phyloP scores from a whole-genome alignment of 2,888 invertebrate genomes.

The Microctonus aethiopoides region DNA sequence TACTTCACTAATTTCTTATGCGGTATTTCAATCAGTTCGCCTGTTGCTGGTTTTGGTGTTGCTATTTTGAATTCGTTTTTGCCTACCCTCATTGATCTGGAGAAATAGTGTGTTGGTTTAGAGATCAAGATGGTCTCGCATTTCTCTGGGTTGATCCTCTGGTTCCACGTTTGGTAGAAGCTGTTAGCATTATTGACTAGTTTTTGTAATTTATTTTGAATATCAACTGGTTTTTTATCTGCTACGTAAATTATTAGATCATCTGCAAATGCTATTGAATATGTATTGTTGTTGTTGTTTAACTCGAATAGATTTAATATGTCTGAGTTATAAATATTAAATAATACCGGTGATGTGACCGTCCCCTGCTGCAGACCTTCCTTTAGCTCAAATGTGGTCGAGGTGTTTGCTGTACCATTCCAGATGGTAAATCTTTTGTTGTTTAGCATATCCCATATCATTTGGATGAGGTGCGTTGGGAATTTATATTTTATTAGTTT shows the following conservation, averaged over 20 bases:
- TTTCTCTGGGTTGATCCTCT: constrained; percentile 33
- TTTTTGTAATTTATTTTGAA: constrained; percentile 7
- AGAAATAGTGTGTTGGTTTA: not conserved
- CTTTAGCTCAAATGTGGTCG: too few relatives aligned
- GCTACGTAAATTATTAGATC: too few relatives aligned
- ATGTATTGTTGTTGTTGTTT: too few relatives aligned
- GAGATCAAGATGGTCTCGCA: constrained; percentile 36
- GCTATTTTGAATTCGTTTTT: not conserved
- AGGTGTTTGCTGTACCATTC: not conserved
- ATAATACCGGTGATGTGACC: too few relatives aligned
- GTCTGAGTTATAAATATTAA: too few relatives aligned
- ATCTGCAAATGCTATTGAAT: constrained; percentile 34
- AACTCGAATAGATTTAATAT: too few relatives aligned
- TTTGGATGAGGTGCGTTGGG: too few relatives aligned
- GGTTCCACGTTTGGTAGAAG: constrained; percentile 32
- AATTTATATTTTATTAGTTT: constrained; percentile 6
- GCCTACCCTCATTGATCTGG: not conserved
- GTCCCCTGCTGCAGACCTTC: too few relatives aligned
- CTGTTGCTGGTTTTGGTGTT: not conserved
- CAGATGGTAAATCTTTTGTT: constrained; percentile 6
- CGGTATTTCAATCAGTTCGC: not conserved
- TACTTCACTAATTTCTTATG: constrained; percentile 30
- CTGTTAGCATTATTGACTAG: constrained; percentile 30
- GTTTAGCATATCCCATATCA: constrained; percentile 24
- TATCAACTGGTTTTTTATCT: not conserved